Percentiles rank a stretch among this genome's conserved stretches.
Evolutionary conservation across 2,113 vertebrate species (phyloP).

Genomic region (Neolamprologus toae): DNA sequence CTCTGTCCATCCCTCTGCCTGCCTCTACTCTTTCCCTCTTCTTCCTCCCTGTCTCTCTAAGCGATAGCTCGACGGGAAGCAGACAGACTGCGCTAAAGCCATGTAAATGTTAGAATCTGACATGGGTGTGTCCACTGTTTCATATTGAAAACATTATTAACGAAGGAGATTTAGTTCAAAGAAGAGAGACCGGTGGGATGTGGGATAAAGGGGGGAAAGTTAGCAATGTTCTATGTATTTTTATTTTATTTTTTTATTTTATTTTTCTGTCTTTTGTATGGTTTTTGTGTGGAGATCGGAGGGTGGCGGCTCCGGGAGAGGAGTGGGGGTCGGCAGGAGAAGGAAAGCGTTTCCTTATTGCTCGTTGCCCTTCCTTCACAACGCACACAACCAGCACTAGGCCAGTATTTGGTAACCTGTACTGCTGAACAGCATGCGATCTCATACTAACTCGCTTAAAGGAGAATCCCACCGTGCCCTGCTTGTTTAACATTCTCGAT

Average conservation of each 20-base stretch:
- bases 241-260: constrained; percentile 21
- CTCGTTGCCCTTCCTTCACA: constrained; percentile 48
- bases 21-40: constrained; percentile 24
- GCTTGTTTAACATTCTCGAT: constrained; percentile 26
- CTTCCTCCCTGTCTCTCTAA: constrained; percentile 35
- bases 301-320: constrained; percentile 15
- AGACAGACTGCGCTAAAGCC: constrained; percentile 60
- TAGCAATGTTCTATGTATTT: constrained; percentile 32
- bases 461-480: constrained; percentile 12
- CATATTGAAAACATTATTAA: constrained; percentile 82
- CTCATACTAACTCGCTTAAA: constrained; percentile 39
- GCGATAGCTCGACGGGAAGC: constrained; percentile 30
- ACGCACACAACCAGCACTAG: constrained; percentile 52
- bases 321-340: not conserved
- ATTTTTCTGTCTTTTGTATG: constrained; percentile 35
- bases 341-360: constrained; percentile 24
- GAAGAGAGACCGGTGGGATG: constrained; percentile 17
- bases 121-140: constrained; percentile 78
- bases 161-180: constrained; percentile 6
- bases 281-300: constrained; percentile 7
- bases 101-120: constrained; percentile 83
- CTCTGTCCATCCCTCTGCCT: constrained; percentile 30
- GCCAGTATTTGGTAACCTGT: constrained; percentile 66
- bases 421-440: constrained; percentile 51
- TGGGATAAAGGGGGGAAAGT: not conserved